phyloP scores from a whole-genome alignment of 2,113 vertebrate species.

The Asarcornis scutulata region DNA sequence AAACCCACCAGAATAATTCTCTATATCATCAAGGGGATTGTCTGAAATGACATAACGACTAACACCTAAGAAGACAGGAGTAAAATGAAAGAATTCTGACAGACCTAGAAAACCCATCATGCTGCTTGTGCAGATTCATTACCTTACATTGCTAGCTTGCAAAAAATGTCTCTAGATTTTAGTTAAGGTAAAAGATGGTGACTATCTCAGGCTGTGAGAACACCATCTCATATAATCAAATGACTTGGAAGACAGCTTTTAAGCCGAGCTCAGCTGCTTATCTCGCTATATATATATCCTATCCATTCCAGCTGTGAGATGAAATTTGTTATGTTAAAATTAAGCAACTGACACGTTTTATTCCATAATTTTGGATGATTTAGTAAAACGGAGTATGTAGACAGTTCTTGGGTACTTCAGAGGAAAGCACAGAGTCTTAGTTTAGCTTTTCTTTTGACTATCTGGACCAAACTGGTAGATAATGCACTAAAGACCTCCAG shows the following conservation, averaged over 20 bases:
- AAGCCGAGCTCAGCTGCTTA: neutral
- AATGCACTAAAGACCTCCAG: neutral
- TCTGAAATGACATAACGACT: neutral
- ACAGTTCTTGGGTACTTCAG: neutral
- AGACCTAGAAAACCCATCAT: neutral
- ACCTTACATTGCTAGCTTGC: neutral
- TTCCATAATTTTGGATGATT: accelerated
- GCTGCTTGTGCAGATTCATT: neutral
- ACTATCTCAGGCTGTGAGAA: neutral
- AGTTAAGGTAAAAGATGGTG: neutral
- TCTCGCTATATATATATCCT: neutral
- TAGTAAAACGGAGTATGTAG: neutral
- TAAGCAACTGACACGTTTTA: neutral
- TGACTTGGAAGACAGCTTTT: neutral
- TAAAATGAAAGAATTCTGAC: neutral
- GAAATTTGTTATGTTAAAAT: neutral
- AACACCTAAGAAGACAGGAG: neutral
- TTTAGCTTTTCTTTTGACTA: neutral
- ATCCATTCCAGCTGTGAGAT: neutral
- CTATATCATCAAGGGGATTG: neutral
- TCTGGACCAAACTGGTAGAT: neutral
- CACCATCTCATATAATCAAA: neutral
- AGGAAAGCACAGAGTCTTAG: neutral
- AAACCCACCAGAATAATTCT: conserved; percentile 27
- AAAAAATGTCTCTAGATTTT: neutral